phyloP scores from a whole-genome alignment of 2,797 vertebrate species.

The Coreius guichenoti region DNA sequence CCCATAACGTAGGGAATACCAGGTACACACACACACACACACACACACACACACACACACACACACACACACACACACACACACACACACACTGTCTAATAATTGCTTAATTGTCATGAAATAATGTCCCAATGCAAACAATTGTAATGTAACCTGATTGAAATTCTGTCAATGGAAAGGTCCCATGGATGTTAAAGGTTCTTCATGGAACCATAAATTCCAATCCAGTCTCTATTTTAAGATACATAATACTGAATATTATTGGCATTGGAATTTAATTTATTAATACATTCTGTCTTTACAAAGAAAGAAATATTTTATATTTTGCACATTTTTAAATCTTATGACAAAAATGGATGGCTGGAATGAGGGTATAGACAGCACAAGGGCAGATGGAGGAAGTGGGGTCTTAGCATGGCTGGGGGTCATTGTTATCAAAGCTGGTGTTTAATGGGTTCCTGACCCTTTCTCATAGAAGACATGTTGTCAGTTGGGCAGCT shows the following conservation, averaged over 20 bases:
- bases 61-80: no score
- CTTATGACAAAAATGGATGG: slow-evolving; percentile 30
- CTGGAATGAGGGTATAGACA: slow-evolving; percentile 42
- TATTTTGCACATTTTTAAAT: not conserved
- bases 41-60: no score
- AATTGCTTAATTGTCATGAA: not conserved
- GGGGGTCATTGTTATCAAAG: slow-evolving; percentile 65
- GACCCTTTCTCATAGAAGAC: slow-evolving; percentile 61
- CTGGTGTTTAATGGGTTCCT: slow-evolving; percentile 65
- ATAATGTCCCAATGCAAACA: not conserved
- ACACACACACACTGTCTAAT: no score
- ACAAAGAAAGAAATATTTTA: not conserved
- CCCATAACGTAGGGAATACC: no score
- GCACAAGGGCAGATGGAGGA: slow-evolving; percentile 25
- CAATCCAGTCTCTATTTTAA: not conserved
- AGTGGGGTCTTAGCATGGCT: slow-evolving; percentile 54
- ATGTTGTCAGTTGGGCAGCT: slow-evolving; percentile 54
- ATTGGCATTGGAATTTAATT: not conserved
- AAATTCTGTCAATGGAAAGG: no score
- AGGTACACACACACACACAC: no score
- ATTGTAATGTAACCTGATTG: not conserved
- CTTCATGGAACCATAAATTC: not conserved
- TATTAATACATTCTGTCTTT: not conserved
- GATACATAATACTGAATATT: not conserved
- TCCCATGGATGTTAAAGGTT: not conserved